A percentile compares a stretch with the other conserved stretches of the same genome.
phyloP scores from a whole-genome alignment of 1,140 invertebrate species.

The Nymphalis io region DNA sequence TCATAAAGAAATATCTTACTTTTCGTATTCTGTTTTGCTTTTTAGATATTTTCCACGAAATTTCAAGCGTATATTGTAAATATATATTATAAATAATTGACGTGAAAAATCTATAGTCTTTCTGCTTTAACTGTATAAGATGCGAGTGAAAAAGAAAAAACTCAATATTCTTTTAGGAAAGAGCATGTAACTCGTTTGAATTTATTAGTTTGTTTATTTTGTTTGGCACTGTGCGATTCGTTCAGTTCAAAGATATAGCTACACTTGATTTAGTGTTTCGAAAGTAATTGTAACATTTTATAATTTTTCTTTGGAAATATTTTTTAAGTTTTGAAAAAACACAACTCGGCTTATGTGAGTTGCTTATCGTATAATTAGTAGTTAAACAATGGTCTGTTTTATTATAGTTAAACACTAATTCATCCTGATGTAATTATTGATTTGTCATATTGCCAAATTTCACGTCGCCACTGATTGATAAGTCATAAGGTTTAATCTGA shows the following conservation, averaged over 20 bases:
- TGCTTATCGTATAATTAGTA: no score
- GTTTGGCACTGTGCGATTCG: constrained; percentile 8
- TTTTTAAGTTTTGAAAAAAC: no score
- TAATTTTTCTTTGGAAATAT: not conserved
- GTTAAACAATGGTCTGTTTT: no score
- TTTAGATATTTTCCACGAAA: not conserved
- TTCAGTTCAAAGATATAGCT: not conserved
- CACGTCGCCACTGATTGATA: no score
- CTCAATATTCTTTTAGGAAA: not conserved
- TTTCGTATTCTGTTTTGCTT: constrained; percentile 1
- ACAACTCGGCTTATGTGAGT: no score
- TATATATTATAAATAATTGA: not conserved
- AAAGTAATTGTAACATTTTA: not conserved
- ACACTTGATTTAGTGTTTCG: not conserved
- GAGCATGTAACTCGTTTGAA: constrained; percentile 19
- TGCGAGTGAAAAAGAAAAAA: not conserved
- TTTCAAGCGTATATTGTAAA: no score
- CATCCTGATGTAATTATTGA: no score
- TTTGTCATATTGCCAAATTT: no score
- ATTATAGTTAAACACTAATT: no score
- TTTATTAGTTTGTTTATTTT: constrained; percentile 48
- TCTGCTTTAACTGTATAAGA: not conserved
- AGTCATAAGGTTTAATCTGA: no score
- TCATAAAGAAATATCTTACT: no score
- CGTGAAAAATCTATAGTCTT: not conserved